Evolutionary conservation across 2,113 vertebrate species (phyloP).

Genomic region (Macrotis lagotis): DNA sequence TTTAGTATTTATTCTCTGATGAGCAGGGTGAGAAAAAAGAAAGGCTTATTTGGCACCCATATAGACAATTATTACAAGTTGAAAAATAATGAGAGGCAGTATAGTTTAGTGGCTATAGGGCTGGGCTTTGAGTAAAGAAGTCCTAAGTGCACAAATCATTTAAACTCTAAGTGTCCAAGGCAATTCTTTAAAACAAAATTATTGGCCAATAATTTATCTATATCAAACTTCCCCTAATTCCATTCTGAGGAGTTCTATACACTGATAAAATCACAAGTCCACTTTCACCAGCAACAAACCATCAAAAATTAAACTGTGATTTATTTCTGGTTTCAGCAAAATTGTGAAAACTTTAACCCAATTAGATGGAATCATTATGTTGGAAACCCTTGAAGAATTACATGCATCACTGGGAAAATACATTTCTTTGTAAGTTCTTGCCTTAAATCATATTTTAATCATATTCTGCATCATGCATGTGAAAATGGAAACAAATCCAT

Average conservation of each 20-base stretch:
- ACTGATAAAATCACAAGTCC: not conserved
- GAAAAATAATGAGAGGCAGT: not conserved
- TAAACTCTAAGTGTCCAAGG: not conserved
- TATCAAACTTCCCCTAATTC: not conserved
- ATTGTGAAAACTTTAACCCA: not conserved
- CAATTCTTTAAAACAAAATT: not conserved
- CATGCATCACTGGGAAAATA: slow-evolving; percentile 41
- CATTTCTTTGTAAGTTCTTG: slow-evolving; percentile 4
- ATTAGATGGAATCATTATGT: not conserved
- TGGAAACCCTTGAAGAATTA: slow-evolving; percentile 23
- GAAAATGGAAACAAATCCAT: slow-evolving; percentile 25
- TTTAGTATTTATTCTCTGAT: slow-evolving; percentile 28
- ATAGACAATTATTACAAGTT: not conserved
- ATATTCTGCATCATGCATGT: slow-evolving; percentile 32
- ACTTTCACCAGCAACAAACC: not conserved
- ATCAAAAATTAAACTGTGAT: not conserved
- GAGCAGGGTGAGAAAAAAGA: not conserved
- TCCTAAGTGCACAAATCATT: not conserved
- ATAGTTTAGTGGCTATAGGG: not conserved
- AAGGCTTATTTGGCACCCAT: slow-evolving; percentile 7
- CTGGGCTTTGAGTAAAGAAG: not conserved
- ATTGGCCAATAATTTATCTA: not conserved
- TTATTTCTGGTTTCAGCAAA: slow-evolving; percentile 23
- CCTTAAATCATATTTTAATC: slow-evolving; percentile 45
- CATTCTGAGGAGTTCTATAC: not conserved